Evolutionary conservation across 2,888 invertebrate genomes (phyloP), one percentile per base, ranked within the genome.

Genomic region (Cryptocephalus moraei): DNA sequence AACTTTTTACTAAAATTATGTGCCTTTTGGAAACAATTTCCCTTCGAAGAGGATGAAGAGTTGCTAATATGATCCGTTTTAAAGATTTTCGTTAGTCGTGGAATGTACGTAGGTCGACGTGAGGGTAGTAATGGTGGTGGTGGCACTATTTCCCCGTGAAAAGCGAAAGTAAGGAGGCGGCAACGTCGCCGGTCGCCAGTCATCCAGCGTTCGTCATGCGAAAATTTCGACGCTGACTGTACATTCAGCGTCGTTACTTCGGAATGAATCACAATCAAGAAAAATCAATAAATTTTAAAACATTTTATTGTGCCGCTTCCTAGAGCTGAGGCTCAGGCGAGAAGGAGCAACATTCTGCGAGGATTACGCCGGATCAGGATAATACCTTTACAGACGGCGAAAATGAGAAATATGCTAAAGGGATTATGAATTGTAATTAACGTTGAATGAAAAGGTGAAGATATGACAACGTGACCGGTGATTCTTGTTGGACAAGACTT

Each of bases 261-360:
- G 49, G 51, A 49, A 47, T 55, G 55, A 55, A 49, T 55, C 55
- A 55, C 52, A 49, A 55, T 53, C 47, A 47, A 48, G 52, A 47
- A 55, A 52, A 55, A 55, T 55, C 55, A 51, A 55, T 55, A 55
- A 46, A 48, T 34, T 45, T 45, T 40, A 40, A 45, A 45, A 41
- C 32, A 33, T 45, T 41, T 36, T 44, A 39, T 42, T 32, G 33
- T 46, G 41, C 10, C 32, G 31, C 33, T 33, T 31, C 22, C 22
- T 22, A 22, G 22, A 22, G 22, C 34, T 33, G 22, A 39, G 36
- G 33, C 10, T 34, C n/a, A 9, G n/a, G 36, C 11, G 36, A 13
- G 8, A 22, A 11, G 14, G 12, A 22, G 22, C 3, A 22, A 22
- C 10, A 8, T 32, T 43, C 12, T 8, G 14, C 10, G 9, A 14